phyloP scores from a whole-genome alignment of 2,888 invertebrate species.

The Netelia virgata region DNA sequence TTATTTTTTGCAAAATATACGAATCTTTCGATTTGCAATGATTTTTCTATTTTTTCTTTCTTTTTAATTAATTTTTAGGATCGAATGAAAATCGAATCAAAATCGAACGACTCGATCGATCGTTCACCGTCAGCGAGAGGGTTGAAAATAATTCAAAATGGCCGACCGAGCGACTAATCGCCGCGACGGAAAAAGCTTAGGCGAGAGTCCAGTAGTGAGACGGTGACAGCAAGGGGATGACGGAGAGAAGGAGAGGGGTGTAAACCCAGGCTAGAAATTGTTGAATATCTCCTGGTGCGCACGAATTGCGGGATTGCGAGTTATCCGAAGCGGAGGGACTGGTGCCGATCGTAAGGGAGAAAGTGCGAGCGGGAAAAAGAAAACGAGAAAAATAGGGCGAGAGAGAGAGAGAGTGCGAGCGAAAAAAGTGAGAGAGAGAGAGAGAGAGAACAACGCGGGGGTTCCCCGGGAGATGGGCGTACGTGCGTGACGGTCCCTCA shows the following conservation, averaged over 20 bases:
- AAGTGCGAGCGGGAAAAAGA: slow-evolving; percentile 72
- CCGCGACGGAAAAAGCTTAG: slow-evolving; percentile 57
- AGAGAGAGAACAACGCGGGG: slow-evolving; percentile 71
- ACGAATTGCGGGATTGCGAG: slow-evolving; percentile 71
- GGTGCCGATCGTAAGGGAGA: slow-evolving; percentile 42
- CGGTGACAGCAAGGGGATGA: not conserved
- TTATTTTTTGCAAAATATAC: too few relatives aligned
- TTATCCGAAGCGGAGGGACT: slow-evolving; percentile 43
- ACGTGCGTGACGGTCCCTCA: slow-evolving; percentile 73
- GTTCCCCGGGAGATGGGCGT: slow-evolving; percentile 71
- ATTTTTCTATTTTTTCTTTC: not conserved
- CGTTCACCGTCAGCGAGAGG: slow-evolving; percentile 2
- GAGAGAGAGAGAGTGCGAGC: slow-evolving; percentile 86
- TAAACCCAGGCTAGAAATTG: slow-evolving; percentile 70
- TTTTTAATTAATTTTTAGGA: too few relatives aligned
- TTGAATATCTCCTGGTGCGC: slow-evolving; percentile 70
- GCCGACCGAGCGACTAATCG: slow-evolving; percentile 43
- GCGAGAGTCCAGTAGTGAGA: slow-evolving; percentile 36
- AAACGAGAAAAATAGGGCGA: slow-evolving; percentile 43
- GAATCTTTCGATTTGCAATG: too few relatives aligned
- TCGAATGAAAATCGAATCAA: too few relatives aligned
- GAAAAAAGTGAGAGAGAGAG: slow-evolving; percentile 80
- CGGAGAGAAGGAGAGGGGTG: slow-evolving; percentile 2
- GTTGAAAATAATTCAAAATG: slow-evolving; percentile 29
- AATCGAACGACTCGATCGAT: not conserved